These are phyloP conservation scores for Myiopsitta monachus DNA, from an alignment of 2,113 vertebrate species.

Conservation along the genomic window DNA sequence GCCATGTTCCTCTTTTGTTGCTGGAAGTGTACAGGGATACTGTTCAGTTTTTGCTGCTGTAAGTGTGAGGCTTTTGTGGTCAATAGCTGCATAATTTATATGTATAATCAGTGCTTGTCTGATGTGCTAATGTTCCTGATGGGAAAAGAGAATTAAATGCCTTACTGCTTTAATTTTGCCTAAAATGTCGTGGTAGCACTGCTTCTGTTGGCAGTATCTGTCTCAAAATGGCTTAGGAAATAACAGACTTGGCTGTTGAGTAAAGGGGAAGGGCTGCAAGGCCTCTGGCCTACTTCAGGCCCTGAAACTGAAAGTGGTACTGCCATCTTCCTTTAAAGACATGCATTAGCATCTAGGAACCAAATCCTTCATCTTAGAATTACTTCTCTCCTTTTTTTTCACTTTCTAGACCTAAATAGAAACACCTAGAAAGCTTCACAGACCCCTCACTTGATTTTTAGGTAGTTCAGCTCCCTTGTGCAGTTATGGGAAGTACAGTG, in stretches of 20 bases:
- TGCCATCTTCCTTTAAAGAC: neutral
- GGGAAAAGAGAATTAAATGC: neutral
- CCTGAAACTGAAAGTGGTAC: neutral
- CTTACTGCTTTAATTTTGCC: neutral
- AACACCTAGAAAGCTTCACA: neutral
- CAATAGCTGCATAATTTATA: neutral
- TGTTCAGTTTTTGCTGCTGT: neutral
- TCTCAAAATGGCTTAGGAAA: neutral
- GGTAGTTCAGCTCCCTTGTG: neutral
- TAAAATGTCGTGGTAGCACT: neutral
- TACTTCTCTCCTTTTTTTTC: neutral
- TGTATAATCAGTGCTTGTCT: neutral
- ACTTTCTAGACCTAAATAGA: neutral
- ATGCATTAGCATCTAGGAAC: neutral
- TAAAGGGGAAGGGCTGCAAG: neutral
- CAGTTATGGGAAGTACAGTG: neutral
- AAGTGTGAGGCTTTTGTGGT: fast-evolving
- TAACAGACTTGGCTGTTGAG: neutral
- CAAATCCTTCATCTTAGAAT: neutral
- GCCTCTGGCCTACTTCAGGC: neutral
- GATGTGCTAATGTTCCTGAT: neutral
- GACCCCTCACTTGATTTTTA: neutral
- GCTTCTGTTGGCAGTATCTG: neutral
- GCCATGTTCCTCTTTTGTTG: neutral
- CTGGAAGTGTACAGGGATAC: neutral